Evolutionary conservation across 2,113 vertebrate species (phyloP).

Genomic region (Oreocharis arfaki): DNA sequence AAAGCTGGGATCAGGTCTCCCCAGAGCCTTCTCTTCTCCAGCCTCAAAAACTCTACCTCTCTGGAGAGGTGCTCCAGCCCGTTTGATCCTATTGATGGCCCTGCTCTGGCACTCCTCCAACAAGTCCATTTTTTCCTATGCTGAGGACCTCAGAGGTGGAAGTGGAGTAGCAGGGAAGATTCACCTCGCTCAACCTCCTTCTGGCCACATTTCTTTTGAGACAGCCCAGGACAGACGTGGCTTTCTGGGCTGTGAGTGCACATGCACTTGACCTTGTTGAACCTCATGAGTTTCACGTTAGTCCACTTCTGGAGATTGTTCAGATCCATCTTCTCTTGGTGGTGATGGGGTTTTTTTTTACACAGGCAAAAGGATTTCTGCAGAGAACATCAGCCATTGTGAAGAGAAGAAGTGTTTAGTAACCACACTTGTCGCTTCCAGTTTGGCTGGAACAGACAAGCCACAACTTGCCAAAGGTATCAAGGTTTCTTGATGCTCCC

Average conservation of each 20-base stretch:
- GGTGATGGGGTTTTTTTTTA: no score
- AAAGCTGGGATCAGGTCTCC: background rate
- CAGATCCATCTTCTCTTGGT: background rate
- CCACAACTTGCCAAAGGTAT: background rate
- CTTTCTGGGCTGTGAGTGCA: accelerated
- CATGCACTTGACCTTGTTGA: background rate
- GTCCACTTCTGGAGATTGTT: background rate
- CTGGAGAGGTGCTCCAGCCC: background rate
- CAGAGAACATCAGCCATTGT: background rate
- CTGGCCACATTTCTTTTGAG: background rate
- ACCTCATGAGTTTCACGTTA: background rate
- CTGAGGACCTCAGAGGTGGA: background rate
- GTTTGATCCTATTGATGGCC: no score
- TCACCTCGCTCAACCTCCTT: background rate
- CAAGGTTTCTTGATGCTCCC: no score
- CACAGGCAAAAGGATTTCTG: background rate
- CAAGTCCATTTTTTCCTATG: background rate
- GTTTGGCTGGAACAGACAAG: background rate
- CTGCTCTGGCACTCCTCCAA: background rate
- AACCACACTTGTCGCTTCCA: background rate
- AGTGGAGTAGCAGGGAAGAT: background rate
- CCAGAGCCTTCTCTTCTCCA: background rate
- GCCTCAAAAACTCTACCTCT: background rate
- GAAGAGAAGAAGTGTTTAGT: background rate
- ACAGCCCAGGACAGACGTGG: background rate